Conservation (phyloP, 53 echinoderm and acorn worm genomes). For the Pentamera pediparva region DNA sequence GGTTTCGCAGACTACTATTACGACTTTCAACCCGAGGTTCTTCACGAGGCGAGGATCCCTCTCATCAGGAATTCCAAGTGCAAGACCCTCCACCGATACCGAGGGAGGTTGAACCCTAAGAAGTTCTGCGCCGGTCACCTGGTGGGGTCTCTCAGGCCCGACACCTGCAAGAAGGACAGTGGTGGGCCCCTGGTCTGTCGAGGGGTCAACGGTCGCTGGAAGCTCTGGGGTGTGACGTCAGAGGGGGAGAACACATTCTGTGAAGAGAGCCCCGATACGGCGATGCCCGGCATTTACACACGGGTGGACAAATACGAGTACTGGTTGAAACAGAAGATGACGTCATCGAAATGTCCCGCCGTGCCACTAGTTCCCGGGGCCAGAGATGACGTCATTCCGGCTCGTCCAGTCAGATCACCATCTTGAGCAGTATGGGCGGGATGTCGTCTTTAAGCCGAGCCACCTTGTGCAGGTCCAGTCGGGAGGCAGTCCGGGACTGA, state of each 20-base stretch:
- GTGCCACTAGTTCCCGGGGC: neutral
- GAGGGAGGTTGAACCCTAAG: constrained; percentile 39
- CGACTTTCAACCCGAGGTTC: constrained; percentile 38
- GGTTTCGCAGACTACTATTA: constrained; percentile 40
- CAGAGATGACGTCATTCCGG: constrained; percentile 1
- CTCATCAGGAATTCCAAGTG: constrained; percentile 57
- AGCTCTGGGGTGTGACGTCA: constrained; percentile 81
- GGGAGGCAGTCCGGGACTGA: too few species aligned
- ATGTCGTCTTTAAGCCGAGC: too few species aligned
- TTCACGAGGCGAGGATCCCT: constrained; percentile 73
- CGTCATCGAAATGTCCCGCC: constrained; percentile 48
- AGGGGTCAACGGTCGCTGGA: constrained; percentile 44
- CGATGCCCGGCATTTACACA: constrained; percentile 75
- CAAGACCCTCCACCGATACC: constrained; percentile 53
- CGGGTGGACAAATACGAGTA: constrained; percentile 62
- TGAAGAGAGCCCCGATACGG: constrained; percentile 40
- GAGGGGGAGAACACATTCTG: constrained; percentile 84
- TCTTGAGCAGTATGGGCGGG: neutral
- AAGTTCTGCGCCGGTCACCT: constrained; percentile 80
- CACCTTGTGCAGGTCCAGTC: too few species aligned
- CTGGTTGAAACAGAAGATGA: constrained; percentile 71
- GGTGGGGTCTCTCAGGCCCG: constrained; percentile 38
- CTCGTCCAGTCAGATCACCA: neutral
- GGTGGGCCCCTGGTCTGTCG: constrained; percentile 89
- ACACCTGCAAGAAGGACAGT: constrained; percentile 91